Percentiles rank a stretch among this genome's conserved stretches.
phyloP scores from a whole-genome alignment of 2,113 vertebrate species.

The Colossoma macropomum region DNA sequence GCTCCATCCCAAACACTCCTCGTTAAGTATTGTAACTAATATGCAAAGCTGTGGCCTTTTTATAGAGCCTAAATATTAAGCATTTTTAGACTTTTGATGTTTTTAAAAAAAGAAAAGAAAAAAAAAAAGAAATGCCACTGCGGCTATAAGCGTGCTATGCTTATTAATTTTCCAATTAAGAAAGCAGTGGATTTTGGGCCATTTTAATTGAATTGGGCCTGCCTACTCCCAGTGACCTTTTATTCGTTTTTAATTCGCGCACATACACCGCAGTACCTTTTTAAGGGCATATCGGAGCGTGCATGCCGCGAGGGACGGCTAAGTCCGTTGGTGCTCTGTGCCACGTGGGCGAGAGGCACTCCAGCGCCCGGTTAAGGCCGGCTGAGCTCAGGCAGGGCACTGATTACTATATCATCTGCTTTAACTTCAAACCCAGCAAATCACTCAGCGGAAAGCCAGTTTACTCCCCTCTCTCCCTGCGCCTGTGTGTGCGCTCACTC shows the following conservation, averaged over 20 bases:
- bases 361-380: not conserved
- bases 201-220: constrained; percentile 46
- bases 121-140: not conserved
- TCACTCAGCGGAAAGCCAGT: constrained; percentile 26
- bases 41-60: constrained; percentile 22
- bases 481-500: not conserved
- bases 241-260: constrained; percentile 27
- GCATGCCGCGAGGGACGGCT: not conserved
- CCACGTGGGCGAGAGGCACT: not conserved
- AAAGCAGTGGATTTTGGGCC: not conserved
- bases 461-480: not conserved
- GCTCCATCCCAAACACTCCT: constrained; percentile 20
- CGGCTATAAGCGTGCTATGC: not conserved
- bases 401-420: constrained; percentile 51
- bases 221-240: constrained; percentile 33
- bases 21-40: constrained; percentile 7
- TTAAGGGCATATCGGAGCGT: not conserved
- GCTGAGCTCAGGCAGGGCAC: constrained; percentile 20
- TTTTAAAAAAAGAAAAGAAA: constrained; percentile 12
- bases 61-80: not conserved
- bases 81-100: not conserved
- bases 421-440: constrained; percentile 33
- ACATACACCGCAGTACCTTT: not conserved
- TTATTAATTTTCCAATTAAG: constrained; percentile 27
- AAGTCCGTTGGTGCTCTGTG: constrained; percentile 25